These are phyloP conservation scores for Ips typographus DNA, from an alignment of 1,140 invertebrate genomes.

Conservation along the genomic window DNA sequence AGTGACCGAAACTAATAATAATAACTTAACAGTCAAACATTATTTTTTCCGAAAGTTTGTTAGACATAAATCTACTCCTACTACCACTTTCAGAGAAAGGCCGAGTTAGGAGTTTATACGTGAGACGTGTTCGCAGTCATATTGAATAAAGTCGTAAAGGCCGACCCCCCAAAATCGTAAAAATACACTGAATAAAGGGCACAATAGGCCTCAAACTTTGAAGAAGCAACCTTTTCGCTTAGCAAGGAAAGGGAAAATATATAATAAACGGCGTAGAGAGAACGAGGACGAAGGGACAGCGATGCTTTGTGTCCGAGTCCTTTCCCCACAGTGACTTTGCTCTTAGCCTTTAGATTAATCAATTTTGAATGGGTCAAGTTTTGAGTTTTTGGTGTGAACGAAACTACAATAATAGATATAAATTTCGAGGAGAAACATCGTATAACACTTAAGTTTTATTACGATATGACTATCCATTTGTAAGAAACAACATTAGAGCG, in stretches of 20 bases:
- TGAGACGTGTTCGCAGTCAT: conserved; percentile 22
- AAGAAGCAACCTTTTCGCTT: conserved; percentile 25
- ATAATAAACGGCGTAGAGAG: conserved; percentile 15
- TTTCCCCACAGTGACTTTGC: background rate
- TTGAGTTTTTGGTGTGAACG: no score
- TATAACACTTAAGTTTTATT: no score
- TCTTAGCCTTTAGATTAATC: no score
- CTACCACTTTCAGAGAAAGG: conserved; percentile 8
- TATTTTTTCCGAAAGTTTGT: background rate
- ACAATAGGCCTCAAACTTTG: conserved; percentile 27
- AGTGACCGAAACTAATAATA: background rate
- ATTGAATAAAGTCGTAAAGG: conserved; percentile 32
- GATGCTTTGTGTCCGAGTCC: background rate
- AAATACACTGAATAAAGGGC: conserved; percentile 24
- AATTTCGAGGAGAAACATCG: no score
- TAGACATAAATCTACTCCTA: background rate
- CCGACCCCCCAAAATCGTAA: conserved; percentile 21
- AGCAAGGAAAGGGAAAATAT: conserved; percentile 8
- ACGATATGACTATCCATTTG: no score
- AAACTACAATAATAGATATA: no score
- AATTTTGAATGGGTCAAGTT: no score
- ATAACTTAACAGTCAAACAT: background rate
- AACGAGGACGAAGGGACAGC: background rate
- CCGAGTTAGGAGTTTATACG: conserved; percentile 15
- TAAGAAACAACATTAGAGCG: no score